Evolutionary conservation across 2,797 vertebrate species (phyloP), one percentile per base, ranked within the genome.

Genomic region (Poecilia wingei): DNA sequence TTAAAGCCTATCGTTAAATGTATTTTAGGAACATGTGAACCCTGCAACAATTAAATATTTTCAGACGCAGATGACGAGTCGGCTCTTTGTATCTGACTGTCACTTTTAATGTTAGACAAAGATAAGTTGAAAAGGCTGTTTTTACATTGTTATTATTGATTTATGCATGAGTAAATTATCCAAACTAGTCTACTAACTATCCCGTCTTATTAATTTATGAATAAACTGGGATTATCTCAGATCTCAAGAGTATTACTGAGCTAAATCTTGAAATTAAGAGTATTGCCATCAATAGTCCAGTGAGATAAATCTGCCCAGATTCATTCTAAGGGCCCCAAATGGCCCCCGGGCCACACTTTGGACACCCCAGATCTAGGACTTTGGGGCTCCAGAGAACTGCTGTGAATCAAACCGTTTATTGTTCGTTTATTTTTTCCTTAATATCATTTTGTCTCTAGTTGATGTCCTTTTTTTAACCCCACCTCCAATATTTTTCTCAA

Each of bases 1-100:
- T 92, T 39, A 84, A 87, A 86, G 82, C 79, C 59, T 87, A 85
- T 89, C 88, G 85, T 91, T 72, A 90, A 80, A 89, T 92, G 87
- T 93, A 91, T 92, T 92, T 90, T 88, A 90, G 79, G 76, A 78
- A 36, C 84, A 79, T 86, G 84, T 80, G 66, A 86, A 88, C 78
- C 68, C 74, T 78, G 55, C 73, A 77, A 25, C 82, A 43, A 94
- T 91, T 89, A 94, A 94, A 94, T 94, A 93, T 92, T 93, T 93
- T 93, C 79, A 77, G 82, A 92, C 72, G 86, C 77, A 84, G 74
- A 79, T 20, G 9, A 9, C 53, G 47, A 0, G 39, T 0, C 0
- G 1, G 3, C 16, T 61, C 3, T 33, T 41, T 25, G 4, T 69
- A 61, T 4, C 20, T 51, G 49, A 0, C 49, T 51, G 7, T 51